phyloP scores from a whole-genome alignment of 1,140 invertebrate species.

The Pemphigus obesinymphae region DNA sequence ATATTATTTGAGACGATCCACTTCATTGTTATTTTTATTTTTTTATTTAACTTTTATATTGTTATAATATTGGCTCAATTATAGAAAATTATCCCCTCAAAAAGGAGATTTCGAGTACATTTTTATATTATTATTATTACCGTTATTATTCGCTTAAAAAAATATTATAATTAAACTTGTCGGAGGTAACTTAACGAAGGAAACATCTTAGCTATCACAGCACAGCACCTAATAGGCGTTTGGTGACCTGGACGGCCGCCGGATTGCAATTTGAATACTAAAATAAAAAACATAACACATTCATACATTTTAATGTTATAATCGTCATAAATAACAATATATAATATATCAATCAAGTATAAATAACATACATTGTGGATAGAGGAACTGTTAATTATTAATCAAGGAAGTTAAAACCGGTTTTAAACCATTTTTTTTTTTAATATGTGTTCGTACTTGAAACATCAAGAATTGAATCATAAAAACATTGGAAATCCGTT shows the following conservation, averaged over 20 bases:
- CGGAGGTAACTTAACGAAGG: constrained; percentile 41
- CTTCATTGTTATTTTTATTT: background rate
- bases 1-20: constrained; percentile 20
- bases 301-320: background rate
- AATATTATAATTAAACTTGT: constrained; percentile 38
- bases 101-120: constrained; percentile 5
- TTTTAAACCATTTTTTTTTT: too few species aligned
- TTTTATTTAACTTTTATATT: background rate
- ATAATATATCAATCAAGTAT: too few species aligned
- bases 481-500: too few species aligned
- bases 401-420: too few species aligned
- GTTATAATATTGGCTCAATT: background rate
- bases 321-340: too few species aligned
- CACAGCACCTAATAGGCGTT: constrained; percentile 40
- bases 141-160: constrained; percentile 38
- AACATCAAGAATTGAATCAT: too few species aligned
- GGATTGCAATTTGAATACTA: constrained; percentile 40
- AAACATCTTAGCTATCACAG: constrained; percentile 41
- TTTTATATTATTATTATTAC: constrained; percentile 4
- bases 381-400: too few species aligned
- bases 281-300: constrained; percentile 48
- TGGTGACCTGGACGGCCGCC: constrained; percentile 37
- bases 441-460: too few species aligned
- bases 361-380: too few species aligned
- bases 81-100: constrained; percentile 31